phyloP scores from a whole-genome alignment of 2,888 invertebrate genomes.

The Andrena hattorfiana region DNA sequence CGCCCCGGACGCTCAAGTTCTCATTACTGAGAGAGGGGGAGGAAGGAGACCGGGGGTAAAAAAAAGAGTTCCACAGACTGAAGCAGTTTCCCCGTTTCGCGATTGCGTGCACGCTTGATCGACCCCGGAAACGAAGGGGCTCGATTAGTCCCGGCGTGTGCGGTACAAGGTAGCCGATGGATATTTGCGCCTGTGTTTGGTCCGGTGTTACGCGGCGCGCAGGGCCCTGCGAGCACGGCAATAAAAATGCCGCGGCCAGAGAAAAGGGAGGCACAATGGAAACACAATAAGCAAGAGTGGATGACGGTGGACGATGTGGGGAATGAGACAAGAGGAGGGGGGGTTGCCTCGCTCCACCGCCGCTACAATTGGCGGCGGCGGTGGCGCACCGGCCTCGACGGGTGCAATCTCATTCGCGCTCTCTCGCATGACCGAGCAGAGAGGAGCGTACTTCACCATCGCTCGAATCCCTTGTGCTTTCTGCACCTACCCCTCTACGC shows the following conservation, averaged over 20 bases:
- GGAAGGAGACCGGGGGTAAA: background rate
- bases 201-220: conserved; percentile 63
- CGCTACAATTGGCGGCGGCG: conserved; percentile 68
- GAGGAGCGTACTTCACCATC: conserved; percentile 54
- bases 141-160: conserved; percentile 43
- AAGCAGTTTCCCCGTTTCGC: conserved; percentile 38
- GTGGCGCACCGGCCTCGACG: conserved; percentile 65
- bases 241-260: conserved; percentile 72
- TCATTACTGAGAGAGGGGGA: conserved; percentile 28
- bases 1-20: conserved; percentile 10
- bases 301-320: conserved; percentile 69
- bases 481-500: conserved; percentile 59
- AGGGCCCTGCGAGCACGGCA: conserved; percentile 52
- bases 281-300: conserved; percentile 77
- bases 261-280: conserved; percentile 73
- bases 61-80: conserved; percentile 25
- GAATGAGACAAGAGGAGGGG: conserved; percentile 57
- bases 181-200: conserved; percentile 66
- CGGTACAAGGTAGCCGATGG: conserved; percentile 56
- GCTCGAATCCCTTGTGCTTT: conserved; percentile 57
- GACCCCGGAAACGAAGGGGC: conserved; percentile 61
- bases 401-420: conserved; percentile 81
- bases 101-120: conserved; percentile 63
- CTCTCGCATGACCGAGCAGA: conserved; percentile 76
- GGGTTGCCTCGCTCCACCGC: conserved; percentile 56